A percentile compares a stretch with the other conserved stretches of the same genome.
Evolutionary conservation across 2,888 invertebrate genomes (phyloP).

Genomic region (Mechanitis mazaeus): DNA sequence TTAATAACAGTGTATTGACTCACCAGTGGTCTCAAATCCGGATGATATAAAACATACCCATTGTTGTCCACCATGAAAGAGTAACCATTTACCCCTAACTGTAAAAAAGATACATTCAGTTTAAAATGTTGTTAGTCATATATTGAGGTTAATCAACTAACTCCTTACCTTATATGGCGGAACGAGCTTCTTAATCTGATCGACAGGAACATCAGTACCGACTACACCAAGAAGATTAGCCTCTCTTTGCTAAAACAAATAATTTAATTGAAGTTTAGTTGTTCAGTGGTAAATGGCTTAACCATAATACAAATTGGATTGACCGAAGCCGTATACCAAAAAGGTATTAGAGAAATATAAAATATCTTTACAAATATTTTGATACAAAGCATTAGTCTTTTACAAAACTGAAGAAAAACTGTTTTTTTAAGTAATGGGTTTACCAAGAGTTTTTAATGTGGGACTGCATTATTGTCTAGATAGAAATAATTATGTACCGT

Average conservation of each 20-base stretch:
- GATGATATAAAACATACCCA: conserved; percentile 97
- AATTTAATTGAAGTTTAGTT: no score
- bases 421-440: no score
- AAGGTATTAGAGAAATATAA: no score
- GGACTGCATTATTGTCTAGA: no score
- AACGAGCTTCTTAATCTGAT: conserved; percentile 95
- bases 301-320: no score
- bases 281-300: no score
- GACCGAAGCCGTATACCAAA: no score
- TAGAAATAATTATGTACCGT: conserved; percentile 72
- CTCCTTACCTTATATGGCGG: conserved; percentile 90
- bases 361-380: no score
- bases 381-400: no score
- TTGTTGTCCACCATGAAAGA: conserved; percentile 98
- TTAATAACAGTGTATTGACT: conserved; percentile 39
- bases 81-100: conserved; percentile 97
- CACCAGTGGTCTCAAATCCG: conserved; percentile 93
- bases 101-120: conserved; percentile 42
- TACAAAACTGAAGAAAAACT: no score
- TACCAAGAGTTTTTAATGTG: no score
- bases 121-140: not conserved
- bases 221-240: conserved; percentile 97
- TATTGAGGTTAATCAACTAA: not conserved
- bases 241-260: conserved; percentile 81
- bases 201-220: conserved; percentile 97